Base-by-base conservation (phyloP, 2,888 invertebrate genomes). In the Tenthredo distinguenda region DNA sequence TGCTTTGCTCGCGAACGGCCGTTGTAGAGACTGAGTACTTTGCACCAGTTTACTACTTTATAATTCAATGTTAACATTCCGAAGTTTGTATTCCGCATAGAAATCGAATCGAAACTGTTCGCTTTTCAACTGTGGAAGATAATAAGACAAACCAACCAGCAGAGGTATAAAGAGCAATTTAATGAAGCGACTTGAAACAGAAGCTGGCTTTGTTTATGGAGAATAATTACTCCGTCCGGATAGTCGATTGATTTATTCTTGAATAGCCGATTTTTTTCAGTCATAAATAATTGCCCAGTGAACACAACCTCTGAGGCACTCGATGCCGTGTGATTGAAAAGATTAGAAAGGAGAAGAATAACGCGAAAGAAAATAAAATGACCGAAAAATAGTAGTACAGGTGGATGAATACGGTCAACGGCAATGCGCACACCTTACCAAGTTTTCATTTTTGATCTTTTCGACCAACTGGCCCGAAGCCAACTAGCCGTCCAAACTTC, bases 371-470 rank as follows among this genome's bases (percentile, higher is more conserved):
- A 71, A 71, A 18, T 18, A 50, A 50, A 50, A 50, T 50, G 1
- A 50, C 18, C 5, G 5, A 50, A 50, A 18, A 50, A 50, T 50
- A 50, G 50, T 18, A 43, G 40, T 43, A 26, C 26, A 43, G 40
- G 74, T 43, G 37, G 58, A 12, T 21, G 26, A 55, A 79, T 58
- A n/a, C 37, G 21, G 34, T n/a, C 37, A 58, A 79, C 37, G 37
- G 37, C 58, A 34, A 37, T 34, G 58, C 37, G 79, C 79, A 79
- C 79, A 79, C 58, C 79, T 62, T 62, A 31, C 40, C 58, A 81
- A 81, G 37, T 81, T 40, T 62, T 81, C 37, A 40, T 81, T 81
- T 81, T 62, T 50, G 40, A 81, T 58, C 62, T 62, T 58, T 81
- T 62, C 62, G 81, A 21, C 58, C 34, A 21, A 40, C 81, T 81